A percentile compares a stretch with the other conserved stretches of the same genome.
Evolutionary conservation across 2,888 invertebrate species (phyloP).

Genomic region (Oasisia sp.): DNA sequence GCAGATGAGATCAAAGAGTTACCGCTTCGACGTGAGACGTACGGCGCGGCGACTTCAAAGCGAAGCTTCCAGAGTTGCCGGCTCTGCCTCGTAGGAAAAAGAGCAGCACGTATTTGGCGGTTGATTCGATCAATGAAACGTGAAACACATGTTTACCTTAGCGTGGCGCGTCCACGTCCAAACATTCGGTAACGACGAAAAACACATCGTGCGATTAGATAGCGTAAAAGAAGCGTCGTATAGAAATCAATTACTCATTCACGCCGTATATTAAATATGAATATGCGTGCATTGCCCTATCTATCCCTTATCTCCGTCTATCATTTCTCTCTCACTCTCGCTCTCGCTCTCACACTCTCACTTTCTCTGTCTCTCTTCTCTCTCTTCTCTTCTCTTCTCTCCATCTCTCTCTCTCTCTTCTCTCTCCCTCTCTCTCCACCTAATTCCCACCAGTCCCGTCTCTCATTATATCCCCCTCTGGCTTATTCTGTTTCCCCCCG

Average conservation of each 20-base stretch:
- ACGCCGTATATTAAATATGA: no score
- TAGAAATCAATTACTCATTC: background rate
- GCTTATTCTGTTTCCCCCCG: no score
- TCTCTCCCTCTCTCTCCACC: no score
- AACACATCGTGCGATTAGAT: background rate
- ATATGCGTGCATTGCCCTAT: background rate
- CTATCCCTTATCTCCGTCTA: background rate
- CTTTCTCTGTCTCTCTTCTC: no score
- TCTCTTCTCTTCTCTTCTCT: no score
- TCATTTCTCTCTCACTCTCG: background rate
- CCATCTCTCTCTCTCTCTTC: no score
- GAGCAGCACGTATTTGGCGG: background rate
- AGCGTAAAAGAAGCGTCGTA: background rate
- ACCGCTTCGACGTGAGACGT: background rate
- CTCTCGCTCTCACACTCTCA: background rate
- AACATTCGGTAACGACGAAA: background rate
- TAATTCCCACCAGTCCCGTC: no score
- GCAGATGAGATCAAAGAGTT: background rate
- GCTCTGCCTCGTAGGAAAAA: background rate
- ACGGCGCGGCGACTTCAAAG: slow-evolving; percentile 5
- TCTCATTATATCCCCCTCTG: no score
- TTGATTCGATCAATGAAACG: slow-evolving; percentile 17
- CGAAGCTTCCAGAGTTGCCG: background rate
- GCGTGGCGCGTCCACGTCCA: background rate
- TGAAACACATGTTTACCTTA: slow-evolving; percentile 3